Conservation (phyloP, 1,140 invertebrate genomes). For the Pinna nobilis region DNA sequence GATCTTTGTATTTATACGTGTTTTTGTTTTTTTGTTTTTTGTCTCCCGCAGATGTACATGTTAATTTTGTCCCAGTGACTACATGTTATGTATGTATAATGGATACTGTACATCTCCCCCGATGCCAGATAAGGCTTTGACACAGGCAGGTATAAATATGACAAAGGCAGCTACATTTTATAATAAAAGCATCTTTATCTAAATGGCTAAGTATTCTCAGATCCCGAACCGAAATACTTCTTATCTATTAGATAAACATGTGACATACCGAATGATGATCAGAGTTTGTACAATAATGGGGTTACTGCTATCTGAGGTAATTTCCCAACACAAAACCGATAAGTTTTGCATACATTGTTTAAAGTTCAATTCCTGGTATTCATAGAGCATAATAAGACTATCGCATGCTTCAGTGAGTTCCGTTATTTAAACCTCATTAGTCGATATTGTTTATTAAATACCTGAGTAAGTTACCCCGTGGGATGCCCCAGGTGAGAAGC, state of each 20-base stretch:
- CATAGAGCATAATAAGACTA: constrained; percentile 13
- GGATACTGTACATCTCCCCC: too few relatives aligned
- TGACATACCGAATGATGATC: constrained; percentile 14
- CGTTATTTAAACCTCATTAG: constrained; percentile 29
- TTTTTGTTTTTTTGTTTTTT: too few relatives aligned
- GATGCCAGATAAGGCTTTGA: too few relatives aligned
- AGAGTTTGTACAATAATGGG: constrained; percentile 9
- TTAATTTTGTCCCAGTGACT: too few relatives aligned
- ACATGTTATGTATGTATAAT: too few relatives aligned
- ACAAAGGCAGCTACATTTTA: background rate
- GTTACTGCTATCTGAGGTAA: constrained; percentile 4
- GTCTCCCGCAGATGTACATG: too few relatives aligned
- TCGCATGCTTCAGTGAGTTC: constrained; percentile 13
- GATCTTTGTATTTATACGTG: too few relatives aligned
- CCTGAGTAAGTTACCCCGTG: constrained; percentile 1
- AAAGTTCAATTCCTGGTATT: constrained; percentile 4
- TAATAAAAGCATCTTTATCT: constrained; percentile 11
- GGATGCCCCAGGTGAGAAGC: constrained; percentile 17
- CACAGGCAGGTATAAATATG: background rate
- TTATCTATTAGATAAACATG: constrained; percentile 18
- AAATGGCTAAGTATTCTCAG: background rate
- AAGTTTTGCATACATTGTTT: constrained; percentile 9
- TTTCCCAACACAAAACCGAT: constrained; percentile 10
- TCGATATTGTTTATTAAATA: constrained; percentile 23
- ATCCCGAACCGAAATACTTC: background rate